Percentiles rank a stretch among this genome's conserved stretches.
phyloP scores from a whole-genome alignment of 2,888 invertebrate species.

The Drosophila borealis region DNA sequence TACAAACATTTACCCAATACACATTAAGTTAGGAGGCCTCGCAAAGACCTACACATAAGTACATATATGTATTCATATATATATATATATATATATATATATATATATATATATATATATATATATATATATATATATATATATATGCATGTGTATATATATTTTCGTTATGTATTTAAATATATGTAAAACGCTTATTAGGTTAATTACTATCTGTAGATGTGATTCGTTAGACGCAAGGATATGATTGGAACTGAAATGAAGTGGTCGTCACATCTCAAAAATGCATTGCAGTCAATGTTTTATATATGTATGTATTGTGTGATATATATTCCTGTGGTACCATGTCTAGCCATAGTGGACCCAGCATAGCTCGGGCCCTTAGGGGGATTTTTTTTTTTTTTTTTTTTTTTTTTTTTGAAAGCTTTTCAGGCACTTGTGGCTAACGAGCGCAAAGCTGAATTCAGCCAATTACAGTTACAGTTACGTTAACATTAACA shows the following conservation, averaged over 20 bases:
- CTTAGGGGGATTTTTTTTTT: neutral
- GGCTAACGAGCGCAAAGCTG: slow-evolving; percentile 59
- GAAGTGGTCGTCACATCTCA: slow-evolving; percentile 30
- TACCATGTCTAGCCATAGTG: slow-evolving; percentile 34
- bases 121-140: slow-evolving; percentile 7
- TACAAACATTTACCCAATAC: slow-evolving; percentile 46
- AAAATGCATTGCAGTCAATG: slow-evolving; percentile 54
- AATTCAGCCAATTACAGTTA: slow-evolving; percentile 27
- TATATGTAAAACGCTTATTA: slow-evolving; percentile 2
- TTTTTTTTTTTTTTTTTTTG: slow-evolving; percentile 31
- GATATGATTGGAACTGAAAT: slow-evolving; percentile 61
- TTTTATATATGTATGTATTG: slow-evolving; percentile 37
- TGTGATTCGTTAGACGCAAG: slow-evolving; percentile 61
- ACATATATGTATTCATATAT: neutral
- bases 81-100: slow-evolving; percentile 11
- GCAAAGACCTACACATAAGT: slow-evolving; percentile 7
- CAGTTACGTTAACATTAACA: slow-evolving; percentile 7
- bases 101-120: slow-evolving; percentile 6
- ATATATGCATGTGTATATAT: slow-evolving; percentile 7
- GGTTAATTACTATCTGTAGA: slow-evolving; percentile 24
- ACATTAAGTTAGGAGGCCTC: slow-evolving; percentile 35
- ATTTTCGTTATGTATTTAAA: slow-evolving; percentile 2
- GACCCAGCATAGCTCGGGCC: slow-evolving; percentile 2
- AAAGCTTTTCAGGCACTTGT: slow-evolving; percentile 70
- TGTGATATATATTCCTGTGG: slow-evolving; percentile 42